Evolutionary conservation across 2,113 vertebrate genomes (phyloP), one percentile per base, ranked within the genome.

Genomic region (Nothocercus nigrocapillus): DNA sequence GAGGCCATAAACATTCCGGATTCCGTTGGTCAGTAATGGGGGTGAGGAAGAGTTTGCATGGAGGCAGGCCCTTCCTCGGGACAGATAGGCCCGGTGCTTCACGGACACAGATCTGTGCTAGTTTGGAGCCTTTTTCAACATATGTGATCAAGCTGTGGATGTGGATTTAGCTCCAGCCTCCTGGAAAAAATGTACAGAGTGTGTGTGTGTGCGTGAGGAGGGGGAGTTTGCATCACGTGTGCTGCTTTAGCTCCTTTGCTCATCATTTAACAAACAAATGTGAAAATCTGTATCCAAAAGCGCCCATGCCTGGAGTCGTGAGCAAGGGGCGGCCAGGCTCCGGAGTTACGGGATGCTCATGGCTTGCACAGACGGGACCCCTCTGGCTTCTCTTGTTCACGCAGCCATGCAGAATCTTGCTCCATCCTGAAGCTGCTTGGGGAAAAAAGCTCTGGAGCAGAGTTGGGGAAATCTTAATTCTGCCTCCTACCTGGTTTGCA

Each of bases 101-200:
- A 38, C 54, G 58, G 56, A 54, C 19, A 1, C 44, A 0, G 2
- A 40, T 21, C 36, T 30, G 78, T 62, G 13, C 51, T 27, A 40
- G 66, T 32, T 83, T 92, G 83, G 76, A 88, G 72, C 56, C 61
- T 27, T 86, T 49, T 89, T 66, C 22, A 90, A 93, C 90, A 92
- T 58, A 9, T 81, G 73, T 38, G 92, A 72, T n/a, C 95, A 93
- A 94, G 96, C 96, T 96, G 96, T 62, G 95, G 44, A 73, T 34
- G 58, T 2, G 53, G 49, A 78, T 32, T 14, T 10, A 78, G 62
- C 69, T 84, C 68, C 88, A 92, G 25, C 66, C 72, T 54, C 53
- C 83, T 77, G 89, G 67, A 91, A 82, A 81, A 78, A 82, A 74
- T 8, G 45, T 0, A 0, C 3, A 32, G 69, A 49, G 28, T 10